Base-by-base conservation (phyloP, 1,140 invertebrate genomes). In the Diachasmimorpha longicaudata region DNA sequence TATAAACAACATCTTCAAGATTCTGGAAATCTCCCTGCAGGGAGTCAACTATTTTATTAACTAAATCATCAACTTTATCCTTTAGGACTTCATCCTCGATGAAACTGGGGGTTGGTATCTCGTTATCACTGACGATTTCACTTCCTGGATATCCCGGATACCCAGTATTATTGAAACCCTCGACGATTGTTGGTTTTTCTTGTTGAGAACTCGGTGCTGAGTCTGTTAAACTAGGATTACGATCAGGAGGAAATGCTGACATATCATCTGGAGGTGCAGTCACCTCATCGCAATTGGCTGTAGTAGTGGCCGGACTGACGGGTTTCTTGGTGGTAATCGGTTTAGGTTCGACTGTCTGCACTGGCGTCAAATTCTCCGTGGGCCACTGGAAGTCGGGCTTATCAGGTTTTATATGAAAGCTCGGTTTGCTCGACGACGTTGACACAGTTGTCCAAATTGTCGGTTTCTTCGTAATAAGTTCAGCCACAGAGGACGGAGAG, bases 21-120 rank as follows among this genome's bases (percentile, higher is more conserved):
- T 94, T 93, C 77, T 95, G 91, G 82, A 96, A 96, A 23, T 95
- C 95, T 14, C 92, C 94, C 85, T 95, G 93, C 1, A 96, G 86
- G 19, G 94, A 95, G 77, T 94, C 91, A 9, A 96, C 94, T 16
- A 96, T 94, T 83, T 95, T 95, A 80, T 94, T 93, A 0, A 96
- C 95, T 81, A 96, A 94, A 0, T 92, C 90, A 79, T 95, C 94
- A 79, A 96, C 93, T 87, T 95, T 96, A 10, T 94, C 92, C 75
- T 94, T 93, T 10, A 96, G 84, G 66, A 92, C 92, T 0, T 93
- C 92, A 79, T 96, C 94, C 82, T 95, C 93, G 72, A 94, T 90
- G 70, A 94, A 92, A 1, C 90, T 89, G 0, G 94, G 93, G 0
- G 94, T 95, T 9, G 93, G 92, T 2, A 93, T 92, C 72, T 93